phyloP scores from a whole-genome alignment of 2,797 vertebrate genomes.

The Molossus alvarezi region DNA sequence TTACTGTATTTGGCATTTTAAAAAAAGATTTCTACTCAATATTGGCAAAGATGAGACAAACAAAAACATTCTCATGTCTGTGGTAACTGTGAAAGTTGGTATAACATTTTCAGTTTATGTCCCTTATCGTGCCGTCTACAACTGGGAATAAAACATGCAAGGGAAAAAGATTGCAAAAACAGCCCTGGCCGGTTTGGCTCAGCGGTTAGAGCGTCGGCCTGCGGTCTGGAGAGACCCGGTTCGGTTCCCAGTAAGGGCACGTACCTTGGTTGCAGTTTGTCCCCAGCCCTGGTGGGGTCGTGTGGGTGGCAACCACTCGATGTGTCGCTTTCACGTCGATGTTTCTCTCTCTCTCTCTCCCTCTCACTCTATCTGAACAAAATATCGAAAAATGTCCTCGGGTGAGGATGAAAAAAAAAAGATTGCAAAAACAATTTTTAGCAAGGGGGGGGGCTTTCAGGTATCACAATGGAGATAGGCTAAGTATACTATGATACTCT shows the following conservation, averaged over 20 bases:
- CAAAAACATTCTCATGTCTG: neutral
- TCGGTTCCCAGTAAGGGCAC: no score
- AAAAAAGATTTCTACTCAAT: neutral
- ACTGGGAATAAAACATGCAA: neutral
- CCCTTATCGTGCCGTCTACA: neutral
- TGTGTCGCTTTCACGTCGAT: no score
- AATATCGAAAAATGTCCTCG: no score
- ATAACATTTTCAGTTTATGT: conserved; percentile 21
- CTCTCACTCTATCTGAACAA: no score
- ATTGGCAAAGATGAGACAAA: neutral
- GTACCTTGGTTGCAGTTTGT: no score
- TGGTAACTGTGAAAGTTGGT: neutral
- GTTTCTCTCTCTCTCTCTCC: no score
- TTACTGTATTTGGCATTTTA: conserved; percentile 18
- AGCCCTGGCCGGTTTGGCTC: no score
- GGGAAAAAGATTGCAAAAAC: neutral
- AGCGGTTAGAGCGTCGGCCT: no score
- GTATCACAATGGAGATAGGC: neutral
- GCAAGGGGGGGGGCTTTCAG: neutral
- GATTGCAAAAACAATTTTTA: neutral
- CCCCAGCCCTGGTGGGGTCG: no score
- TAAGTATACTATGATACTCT: neutral
- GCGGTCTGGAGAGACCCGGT: no score
- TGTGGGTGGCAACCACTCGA: no score
- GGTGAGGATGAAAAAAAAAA: no score